These are phyloP conservation scores for Neopelma chrysocephalum DNA, from an alignment of 2,797 vertebrate species.

Conservation along the genomic window DNA sequence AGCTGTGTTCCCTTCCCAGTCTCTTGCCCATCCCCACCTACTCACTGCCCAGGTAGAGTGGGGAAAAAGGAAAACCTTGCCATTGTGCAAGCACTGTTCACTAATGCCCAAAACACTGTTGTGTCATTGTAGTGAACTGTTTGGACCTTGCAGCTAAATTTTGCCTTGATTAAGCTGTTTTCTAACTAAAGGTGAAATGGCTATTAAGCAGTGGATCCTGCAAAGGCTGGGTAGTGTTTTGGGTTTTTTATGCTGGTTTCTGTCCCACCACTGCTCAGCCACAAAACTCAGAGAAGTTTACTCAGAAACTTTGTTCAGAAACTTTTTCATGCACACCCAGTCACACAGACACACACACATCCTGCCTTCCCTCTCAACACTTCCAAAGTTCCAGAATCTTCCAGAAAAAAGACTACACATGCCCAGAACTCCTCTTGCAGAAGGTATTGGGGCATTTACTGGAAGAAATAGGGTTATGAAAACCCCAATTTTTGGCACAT, in stretches of 20 bases:
- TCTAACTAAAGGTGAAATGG: not conserved
- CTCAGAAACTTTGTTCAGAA: not conserved
- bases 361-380: not conserved
- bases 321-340: not conserved
- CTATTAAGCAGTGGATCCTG: not conserved
- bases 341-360: not conserved
- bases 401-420: not conserved
- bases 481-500: not conserved
- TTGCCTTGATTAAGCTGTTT: not conserved
- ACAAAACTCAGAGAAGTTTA: not conserved
- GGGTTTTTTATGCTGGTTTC: not conserved
- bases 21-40: not conserved
- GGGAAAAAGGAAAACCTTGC: not conserved
- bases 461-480: not conserved
- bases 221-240: not conserved
- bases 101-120: not conserved
- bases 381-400: not conserved
- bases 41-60: fast-evolving
- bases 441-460: not conserved
- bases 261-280: not conserved
- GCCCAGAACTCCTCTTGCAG: not conserved
- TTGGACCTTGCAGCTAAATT: not conserved
- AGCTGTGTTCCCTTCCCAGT: not conserved
- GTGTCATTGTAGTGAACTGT: not conserved
- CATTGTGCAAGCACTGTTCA: not conserved